Conservation (phyloP, 2,113 vertebrate genomes). For the Microtus richardsoni region DNA sequence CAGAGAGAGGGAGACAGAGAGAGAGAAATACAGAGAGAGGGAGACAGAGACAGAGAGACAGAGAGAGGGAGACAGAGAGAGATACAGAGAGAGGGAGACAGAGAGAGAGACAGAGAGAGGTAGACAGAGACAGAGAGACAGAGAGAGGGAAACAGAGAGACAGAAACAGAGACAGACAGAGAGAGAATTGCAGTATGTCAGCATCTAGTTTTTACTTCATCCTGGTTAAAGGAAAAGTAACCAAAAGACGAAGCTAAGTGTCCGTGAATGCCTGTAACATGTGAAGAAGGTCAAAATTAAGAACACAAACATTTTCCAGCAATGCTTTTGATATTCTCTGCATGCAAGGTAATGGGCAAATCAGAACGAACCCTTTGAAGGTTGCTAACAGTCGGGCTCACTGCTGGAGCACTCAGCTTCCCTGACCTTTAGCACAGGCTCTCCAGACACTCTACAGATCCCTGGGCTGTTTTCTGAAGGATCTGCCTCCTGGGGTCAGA, state of each 20-base stretch:
- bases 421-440: constrained; percentile 87
- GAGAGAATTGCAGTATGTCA: neutral
- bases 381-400: constrained; percentile 82
- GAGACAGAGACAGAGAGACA: neutral
- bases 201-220: constrained; percentile 26
- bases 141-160: neutral
- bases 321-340: constrained; percentile 87
- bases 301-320: constrained; percentile 73
- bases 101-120: neutral
- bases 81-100: too few species aligned
- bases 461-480: constrained; percentile 87
- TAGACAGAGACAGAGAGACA: neutral
- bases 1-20: too few species aligned
- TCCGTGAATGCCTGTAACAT: constrained; percentile 5
- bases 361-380: constrained; percentile 87
- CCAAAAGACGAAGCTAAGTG: constrained; percentile 5
- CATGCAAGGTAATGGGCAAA: constrained; percentile 76
- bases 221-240: neutral
- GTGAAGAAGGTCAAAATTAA: constrained; percentile 83
- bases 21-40: too few species aligned
- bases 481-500: constrained; percentile 66
- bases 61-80: neutral
- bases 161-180: too few species aligned
- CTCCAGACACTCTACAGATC: constrained; percentile 88
- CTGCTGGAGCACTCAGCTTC: constrained; percentile 93